Conservation (phyloP, 2,113 vertebrate species). For the Tragelaphus strepsiceros region DNA sequence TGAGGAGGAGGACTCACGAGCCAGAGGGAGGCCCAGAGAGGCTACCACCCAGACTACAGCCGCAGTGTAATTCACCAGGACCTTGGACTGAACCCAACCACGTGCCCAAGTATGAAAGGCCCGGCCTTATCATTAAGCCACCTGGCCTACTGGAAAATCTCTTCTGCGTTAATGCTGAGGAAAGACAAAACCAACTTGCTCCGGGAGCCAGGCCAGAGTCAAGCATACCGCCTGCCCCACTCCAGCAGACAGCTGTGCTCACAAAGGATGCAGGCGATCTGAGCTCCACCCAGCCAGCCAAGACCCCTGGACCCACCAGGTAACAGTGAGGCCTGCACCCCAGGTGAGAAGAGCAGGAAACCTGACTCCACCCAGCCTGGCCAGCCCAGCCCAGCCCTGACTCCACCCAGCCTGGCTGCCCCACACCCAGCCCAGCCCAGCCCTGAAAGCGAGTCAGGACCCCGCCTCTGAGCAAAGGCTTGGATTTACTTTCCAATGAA, state of each 20-base stretch:
- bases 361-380: background rate
- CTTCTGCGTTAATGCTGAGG: slow-evolving; percentile 48
- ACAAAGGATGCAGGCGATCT: background rate
- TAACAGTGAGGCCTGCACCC: fast-evolving
- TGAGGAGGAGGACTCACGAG: background rate
- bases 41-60: background rate
- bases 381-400: background rate
- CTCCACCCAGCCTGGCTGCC: background rate
- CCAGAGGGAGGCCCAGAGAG: background rate
- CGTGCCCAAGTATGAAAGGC: slow-evolving; percentile 35
- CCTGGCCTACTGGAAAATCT: slow-evolving; percentile 68
- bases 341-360: background rate
- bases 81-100: slow-evolving; percentile 65
- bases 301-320: background rate
- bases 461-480: background rate
- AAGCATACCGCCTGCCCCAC: background rate
- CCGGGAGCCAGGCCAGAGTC: slow-evolving; percentile 64
- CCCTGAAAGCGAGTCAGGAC: fast-evolving
- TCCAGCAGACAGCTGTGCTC: background rate
- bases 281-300: background rate
- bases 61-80: slow-evolving; percentile 1
- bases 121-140: slow-evolving; percentile 62
- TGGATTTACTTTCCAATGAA: fast-evolving
- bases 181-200: slow-evolving; percentile 64
- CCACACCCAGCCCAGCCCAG: background rate